These are phyloP conservation scores for Ptiloglossa arizonensis DNA, from an alignment of 1,140 invertebrate genomes.

Conservation along the genomic window DNA sequence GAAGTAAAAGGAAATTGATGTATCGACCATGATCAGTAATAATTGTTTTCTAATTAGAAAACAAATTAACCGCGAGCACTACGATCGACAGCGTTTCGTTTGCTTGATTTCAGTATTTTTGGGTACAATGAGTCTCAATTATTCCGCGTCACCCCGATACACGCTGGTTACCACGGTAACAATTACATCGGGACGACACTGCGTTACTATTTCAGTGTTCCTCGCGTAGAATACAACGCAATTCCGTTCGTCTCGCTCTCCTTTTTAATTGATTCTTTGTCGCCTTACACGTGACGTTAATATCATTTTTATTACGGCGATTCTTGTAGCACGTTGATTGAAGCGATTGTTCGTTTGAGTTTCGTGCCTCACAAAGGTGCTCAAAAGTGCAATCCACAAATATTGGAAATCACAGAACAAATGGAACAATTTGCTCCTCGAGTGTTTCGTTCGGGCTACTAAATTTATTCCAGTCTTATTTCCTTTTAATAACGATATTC, in stretches of 20 bases:
- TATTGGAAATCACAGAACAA: too few relatives aligned
- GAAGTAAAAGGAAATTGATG: neutral
- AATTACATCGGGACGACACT: neutral
- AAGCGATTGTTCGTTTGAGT: neutral
- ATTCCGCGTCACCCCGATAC: neutral
- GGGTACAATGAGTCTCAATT: neutral
- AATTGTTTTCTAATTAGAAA: constrained; percentile 4
- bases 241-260: neutral
- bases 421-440: too few relatives aligned
- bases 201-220: neutral
- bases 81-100: neutral
- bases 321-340: neutral
- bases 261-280: neutral
- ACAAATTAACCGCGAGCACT: neutral
- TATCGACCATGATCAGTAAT: neutral
- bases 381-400: too few relatives aligned
- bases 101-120: neutral
- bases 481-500: too few relatives aligned
- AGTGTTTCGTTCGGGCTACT: too few relatives aligned
- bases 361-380: too few relatives aligned
- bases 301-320: neutral
- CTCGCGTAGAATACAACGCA: neutral
- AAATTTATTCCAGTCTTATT: too few relatives aligned
- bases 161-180: neutral
- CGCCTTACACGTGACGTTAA: neutral